Percentiles rank a stretch among this genome's conserved stretches.
Evolutionary conservation across 2,888 invertebrate genomes (phyloP).

Genomic region (Caenorhabditis parvicauda): DNA sequence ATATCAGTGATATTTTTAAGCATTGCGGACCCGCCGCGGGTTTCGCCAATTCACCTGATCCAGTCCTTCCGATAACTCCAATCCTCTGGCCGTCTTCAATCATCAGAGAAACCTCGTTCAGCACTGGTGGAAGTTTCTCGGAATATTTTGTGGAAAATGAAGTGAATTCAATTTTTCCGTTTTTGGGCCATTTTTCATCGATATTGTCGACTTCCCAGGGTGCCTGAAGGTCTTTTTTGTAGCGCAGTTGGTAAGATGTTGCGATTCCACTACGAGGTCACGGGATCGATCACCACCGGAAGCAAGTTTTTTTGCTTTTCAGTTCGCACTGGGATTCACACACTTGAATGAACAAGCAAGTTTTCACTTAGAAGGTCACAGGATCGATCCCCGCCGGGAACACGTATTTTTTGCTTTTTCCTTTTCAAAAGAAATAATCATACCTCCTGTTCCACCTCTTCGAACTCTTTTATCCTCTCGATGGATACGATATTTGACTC

Average conservation of each 20-base stretch:
- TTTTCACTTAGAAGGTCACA: conserved; percentile 12
- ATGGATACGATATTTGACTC: conserved; percentile 96
- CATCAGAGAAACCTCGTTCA: conserved; percentile 75
- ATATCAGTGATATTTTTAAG: too few species aligned
- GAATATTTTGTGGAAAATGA: conserved; percentile 58
- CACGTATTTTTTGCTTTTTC: too few species aligned
- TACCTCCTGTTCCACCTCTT: conserved; percentile 25
- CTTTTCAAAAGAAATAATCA: too few species aligned
- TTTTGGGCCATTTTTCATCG: conserved; percentile 57
- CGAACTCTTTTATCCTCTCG: conserved; percentile 90
- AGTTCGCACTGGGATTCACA: too few species aligned
- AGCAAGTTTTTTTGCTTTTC: too few species aligned
- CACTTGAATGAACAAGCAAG: too few species aligned
- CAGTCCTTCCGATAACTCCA: conserved; percentile 64
- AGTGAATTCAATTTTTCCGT: conserved; percentile 58
- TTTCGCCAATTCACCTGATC: conserved; percentile 47
- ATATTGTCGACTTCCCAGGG: conserved; percentile 15
- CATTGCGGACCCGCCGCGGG: too few species aligned
- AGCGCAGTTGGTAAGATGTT: too few species aligned
- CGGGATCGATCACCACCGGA: too few species aligned
- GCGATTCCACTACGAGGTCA: too few species aligned
- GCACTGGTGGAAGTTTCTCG: conserved; percentile 73
- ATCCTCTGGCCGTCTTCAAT: conserved; percentile 71
- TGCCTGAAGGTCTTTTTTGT: conserved; percentile 13
- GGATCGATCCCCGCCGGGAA: too few species aligned